Base-by-base conservation (phyloP, 2,797 vertebrate genomes). In the Dipus sagitta region DNA sequence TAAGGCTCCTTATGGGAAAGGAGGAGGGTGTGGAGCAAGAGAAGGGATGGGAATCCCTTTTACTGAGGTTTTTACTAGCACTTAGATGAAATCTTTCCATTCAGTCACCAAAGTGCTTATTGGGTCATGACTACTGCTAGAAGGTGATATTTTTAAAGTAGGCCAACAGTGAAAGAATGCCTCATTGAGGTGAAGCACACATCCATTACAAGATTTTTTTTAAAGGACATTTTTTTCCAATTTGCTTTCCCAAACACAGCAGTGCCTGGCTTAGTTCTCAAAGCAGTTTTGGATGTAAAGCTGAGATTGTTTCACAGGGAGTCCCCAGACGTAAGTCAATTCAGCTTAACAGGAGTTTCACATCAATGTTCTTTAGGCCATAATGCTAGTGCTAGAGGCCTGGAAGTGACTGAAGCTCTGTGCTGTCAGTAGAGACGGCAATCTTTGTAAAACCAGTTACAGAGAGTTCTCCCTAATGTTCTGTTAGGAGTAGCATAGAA, bases 31-130 rank as follows among this genome's bases (percentile, higher is more conserved):
- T 67, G 60, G 88, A 88, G 86, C 79, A 65, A 89, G 54, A 38
- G 77, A 65, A 47, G 75, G 80, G 88, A 95, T 75, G 93, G 94
- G 94, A 97, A 94, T 96, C 92, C 65, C 89, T 97, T 96, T 95
- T 94, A 91, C 17, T 92, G n/a, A 64, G 65, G 23, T 4, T 70
- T 95, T 96, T 34, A 95, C 79, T 92, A 92, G 76, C 13, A 90
- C 13, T 62, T 54, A 5, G 28, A 92, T 64, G 95, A 94, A 97
- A 88, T 94, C 23, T 97, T 97, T 97, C 97, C 97, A 96, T 72
- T 23, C 78, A 85, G 94, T 90, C 78, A 94, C 90, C 92, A 88
- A 92, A 96, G 93, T 68, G n/a, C 87, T 95, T 91, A 91, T 60
- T 72, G 75, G 88, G 83, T 94, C 93, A 90, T 20, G 32, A 65